These are phyloP conservation scores for Chelonia mydas DNA, from an alignment of 2,797 vertebrate genomes.

Conservation along the genomic window DNA sequence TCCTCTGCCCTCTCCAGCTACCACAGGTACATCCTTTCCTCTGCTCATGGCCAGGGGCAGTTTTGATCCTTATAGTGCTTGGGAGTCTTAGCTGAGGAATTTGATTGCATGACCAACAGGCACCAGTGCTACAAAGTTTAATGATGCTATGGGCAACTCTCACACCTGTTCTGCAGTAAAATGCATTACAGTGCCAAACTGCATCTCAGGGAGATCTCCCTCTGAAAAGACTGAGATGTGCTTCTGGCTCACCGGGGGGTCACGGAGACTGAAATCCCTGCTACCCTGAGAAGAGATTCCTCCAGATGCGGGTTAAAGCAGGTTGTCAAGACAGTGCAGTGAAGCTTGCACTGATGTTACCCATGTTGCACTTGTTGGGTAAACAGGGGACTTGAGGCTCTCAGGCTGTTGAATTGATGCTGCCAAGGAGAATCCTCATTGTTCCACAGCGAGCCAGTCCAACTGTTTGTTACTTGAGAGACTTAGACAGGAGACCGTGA, in stretches of 20 bases:
- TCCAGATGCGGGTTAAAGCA: neutral
- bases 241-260: neutral
- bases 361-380: rapidly evolving
- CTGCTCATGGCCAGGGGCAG: neutral
- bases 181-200: neutral
- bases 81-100: neutral
- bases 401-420: neutral
- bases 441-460: rapidly evolving
- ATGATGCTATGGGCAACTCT: neutral
- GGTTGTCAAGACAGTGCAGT: neutral
- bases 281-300: neutral
- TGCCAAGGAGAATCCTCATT: neutral
- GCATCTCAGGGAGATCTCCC: neutral
- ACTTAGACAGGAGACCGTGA: neutral
- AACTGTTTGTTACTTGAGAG: neutral
- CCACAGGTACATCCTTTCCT: conserved; percentile 82
- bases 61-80: neutral
- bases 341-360: neutral
- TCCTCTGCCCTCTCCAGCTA: conserved; percentile 90
- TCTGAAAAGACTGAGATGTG: neutral
- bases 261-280: neutral
- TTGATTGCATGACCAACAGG: neutral
- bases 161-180: neutral
- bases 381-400: neutral
- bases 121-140: rapidly evolving